phyloP scores from a whole-genome alignment of 2,888 invertebrate genomes.

The Phrixothrix hirtus region DNA sequence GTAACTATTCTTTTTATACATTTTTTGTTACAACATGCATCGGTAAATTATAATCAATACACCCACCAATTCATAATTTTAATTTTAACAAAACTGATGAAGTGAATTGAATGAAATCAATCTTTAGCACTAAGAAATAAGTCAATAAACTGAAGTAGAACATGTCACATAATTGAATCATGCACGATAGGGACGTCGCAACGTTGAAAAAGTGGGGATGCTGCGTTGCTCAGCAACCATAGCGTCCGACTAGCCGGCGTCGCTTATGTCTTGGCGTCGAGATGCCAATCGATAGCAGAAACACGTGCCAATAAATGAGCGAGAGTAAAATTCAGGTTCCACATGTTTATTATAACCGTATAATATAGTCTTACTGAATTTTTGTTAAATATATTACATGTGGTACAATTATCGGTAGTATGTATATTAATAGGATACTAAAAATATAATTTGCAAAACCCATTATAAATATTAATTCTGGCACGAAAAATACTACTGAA shows the following conservation, averaged over 20 bases:
- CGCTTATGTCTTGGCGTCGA: slow-evolving; percentile 39
- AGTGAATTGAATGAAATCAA: slow-evolving; percentile 24
- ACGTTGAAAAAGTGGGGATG: slow-evolving; percentile 49
- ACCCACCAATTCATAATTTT: too few relatives aligned
- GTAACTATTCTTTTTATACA: too few relatives aligned
- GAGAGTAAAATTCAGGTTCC: slow-evolving; percentile 36
- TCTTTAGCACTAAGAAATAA: slow-evolving; percentile 45
- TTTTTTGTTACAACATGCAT: too few relatives aligned
- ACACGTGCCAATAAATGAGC: slow-evolving; percentile 43
- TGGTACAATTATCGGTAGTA: too few relatives aligned
- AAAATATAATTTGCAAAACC: too few relatives aligned
- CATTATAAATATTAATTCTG: too few relatives aligned
- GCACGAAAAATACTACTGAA: too few relatives aligned
- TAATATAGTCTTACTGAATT: too few relatives aligned
- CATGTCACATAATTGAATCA: slow-evolving; percentile 56
- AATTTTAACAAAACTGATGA: background rate
- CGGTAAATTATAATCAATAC: too few relatives aligned
- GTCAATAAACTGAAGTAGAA: slow-evolving; percentile 54
- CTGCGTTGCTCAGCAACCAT: slow-evolving; percentile 54
- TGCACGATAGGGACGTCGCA: slow-evolving; percentile 41
- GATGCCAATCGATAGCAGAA: slow-evolving; percentile 46
- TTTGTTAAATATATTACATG: too few relatives aligned
- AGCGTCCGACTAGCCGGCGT: slow-evolving; percentile 52
- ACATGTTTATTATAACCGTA: slow-evolving; percentile 19
- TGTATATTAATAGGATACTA: too few relatives aligned